A percentile compares a stretch with the other conserved stretches of the same genome.
Conservation (phyloP, 64 coral and sea anemone genomes). For the Orbicella faveolata region DNA sequence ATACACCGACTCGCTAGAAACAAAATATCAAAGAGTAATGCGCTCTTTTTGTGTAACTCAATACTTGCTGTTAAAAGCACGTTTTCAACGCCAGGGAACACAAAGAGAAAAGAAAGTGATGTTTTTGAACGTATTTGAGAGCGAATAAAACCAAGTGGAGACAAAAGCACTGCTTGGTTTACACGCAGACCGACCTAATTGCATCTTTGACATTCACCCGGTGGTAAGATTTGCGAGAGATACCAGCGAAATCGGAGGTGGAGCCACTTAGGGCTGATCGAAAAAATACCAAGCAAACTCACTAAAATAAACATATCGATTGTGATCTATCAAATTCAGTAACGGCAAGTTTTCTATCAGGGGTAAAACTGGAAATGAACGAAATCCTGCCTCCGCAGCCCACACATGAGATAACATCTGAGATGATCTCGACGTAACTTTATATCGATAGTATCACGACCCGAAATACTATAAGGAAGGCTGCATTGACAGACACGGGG, state of each 20-base stretch:
- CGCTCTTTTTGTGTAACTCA: conserved; percentile 43
- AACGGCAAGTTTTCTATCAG: conserved; percentile 11
- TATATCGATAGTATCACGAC: conserved; percentile 47
- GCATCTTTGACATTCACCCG: conserved; percentile 9
- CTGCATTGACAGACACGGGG: conserved; percentile 41
- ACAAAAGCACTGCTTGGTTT: conserved; percentile 19
- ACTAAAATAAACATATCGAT: not conserved
- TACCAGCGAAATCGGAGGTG: not conserved
- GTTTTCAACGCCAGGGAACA: conserved; percentile 39
- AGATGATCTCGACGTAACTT: conserved; percentile 32
- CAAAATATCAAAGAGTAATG: conserved; percentile 5
- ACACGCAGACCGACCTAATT: not conserved
- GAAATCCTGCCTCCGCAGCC: not conserved
- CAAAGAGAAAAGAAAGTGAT: conserved; percentile 40
- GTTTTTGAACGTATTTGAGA: conserved; percentile 19
- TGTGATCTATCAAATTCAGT: not conserved
- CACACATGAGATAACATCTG: conserved; percentile 47
- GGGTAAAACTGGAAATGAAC: not conserved
- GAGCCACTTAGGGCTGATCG: not conserved
- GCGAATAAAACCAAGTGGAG: conserved; percentile 10
- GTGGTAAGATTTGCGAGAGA: not conserved
- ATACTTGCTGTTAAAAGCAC: conserved; percentile 41
- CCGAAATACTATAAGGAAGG: conserved; percentile 6
- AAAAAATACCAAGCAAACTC: not conserved
- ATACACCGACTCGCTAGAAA: conserved; percentile 16